phyloP scores from a whole-genome alignment of 2,797 vertebrate species.

The Leucoraja ocellata region DNA sequence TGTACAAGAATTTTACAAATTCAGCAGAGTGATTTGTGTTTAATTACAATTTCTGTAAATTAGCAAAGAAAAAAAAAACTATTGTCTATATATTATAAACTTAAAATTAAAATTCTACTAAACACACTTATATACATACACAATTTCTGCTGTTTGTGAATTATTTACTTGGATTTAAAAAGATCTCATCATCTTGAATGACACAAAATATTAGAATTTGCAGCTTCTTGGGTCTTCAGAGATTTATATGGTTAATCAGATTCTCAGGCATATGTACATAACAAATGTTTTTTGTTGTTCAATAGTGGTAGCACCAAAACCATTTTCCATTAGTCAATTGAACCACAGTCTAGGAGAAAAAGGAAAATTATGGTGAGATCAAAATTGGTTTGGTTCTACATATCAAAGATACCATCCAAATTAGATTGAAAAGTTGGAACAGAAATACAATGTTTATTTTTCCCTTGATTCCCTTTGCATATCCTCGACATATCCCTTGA shows the following conservation, averaged over 20 bases:
- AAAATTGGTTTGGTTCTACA: neutral
- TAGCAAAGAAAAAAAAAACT: slow-evolving; percentile 21
- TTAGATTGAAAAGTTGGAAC: neutral
- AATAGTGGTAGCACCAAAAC: slow-evolving; percentile 12
- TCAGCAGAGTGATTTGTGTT: slow-evolving; percentile 53
- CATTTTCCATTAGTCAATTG: neutral
- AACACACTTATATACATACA: slow-evolving; percentile 35
- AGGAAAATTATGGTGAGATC: neutral
- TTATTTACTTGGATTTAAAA: slow-evolving; percentile 34
- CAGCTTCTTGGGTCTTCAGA: slow-evolving; percentile 28
- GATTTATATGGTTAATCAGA: neutral
- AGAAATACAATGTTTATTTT: neutral
- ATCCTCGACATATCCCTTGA: too few relatives aligned
- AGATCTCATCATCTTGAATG: neutral
- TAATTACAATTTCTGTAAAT: slow-evolving; percentile 31
- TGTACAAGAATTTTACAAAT: slow-evolving; percentile 65
- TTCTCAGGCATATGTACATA: slow-evolving; percentile 37
- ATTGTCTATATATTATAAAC: slow-evolving; percentile 58
- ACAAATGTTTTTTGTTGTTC: slow-evolving; percentile 27
- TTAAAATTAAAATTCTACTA: slow-evolving; percentile 42
- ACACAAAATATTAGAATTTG: slow-evolving; percentile 23
- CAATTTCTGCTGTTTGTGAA: slow-evolving; percentile 21
- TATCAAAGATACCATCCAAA: neutral
- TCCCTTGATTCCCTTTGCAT: too few relatives aligned
- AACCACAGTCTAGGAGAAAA: neutral